Evolutionary conservation across 2,113 vertebrate species (phyloP).

Genomic region (Lipotes vexillifer): DNA sequence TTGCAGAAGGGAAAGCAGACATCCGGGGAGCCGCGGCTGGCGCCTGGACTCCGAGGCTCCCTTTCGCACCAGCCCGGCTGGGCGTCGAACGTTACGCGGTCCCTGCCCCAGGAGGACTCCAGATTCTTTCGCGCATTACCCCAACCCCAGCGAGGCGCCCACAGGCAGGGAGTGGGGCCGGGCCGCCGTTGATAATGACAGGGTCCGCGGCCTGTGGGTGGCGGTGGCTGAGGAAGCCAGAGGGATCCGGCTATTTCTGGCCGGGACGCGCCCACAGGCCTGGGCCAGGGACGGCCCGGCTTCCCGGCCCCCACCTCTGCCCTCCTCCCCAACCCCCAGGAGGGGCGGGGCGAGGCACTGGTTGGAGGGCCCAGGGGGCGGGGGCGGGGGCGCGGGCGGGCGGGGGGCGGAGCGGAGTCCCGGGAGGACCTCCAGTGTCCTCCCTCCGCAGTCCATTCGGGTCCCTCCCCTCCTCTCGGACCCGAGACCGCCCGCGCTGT

Average conservation of each 20-base stretch:
- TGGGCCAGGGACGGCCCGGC: background rate
- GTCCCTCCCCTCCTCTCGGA: background rate
- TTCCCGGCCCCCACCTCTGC: background rate
- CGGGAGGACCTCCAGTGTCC: background rate
- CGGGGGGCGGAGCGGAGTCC: background rate
- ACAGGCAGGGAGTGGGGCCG: conserved; percentile 36
- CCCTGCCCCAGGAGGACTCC: background rate
- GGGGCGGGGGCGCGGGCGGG: background rate
- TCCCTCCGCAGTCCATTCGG: background rate
- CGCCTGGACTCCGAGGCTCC: too few relatives aligned
- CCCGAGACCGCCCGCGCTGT: background rate
- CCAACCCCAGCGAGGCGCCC: background rate
- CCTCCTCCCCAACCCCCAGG: background rate
- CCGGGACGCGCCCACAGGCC: conserved; percentile 1
- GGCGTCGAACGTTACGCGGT: background rate
- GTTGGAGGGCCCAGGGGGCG: background rate
- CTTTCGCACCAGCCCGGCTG: background rate
- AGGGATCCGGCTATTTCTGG: conserved; percentile 56
- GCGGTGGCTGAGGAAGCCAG: conserved; percentile 27
- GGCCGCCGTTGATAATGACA: conserved; percentile 54
- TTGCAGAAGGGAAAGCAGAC: background rate
- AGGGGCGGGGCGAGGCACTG: conserved; percentile 29
- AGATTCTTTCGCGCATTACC: background rate
- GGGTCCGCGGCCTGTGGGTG: conserved; percentile 48
- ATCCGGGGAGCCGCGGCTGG: background rate